Conservation (phyloP, 37 sponge, comb jelly and placozoan species). For the Oopsacas minuta region DNA sequence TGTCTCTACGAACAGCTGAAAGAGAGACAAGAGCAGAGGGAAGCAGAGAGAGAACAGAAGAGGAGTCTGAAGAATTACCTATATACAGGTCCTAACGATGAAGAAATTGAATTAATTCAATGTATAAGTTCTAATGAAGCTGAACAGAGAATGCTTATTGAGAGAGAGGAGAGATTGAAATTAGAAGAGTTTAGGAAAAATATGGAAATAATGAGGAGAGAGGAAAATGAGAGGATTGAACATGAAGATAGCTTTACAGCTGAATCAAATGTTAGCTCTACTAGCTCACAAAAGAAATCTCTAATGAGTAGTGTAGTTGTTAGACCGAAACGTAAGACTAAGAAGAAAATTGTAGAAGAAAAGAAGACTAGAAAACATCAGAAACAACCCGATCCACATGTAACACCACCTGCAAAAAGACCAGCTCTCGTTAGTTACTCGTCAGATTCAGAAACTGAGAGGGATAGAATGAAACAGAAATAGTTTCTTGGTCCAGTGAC, state of each 20-base stretch:
- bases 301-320: neutral
- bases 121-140: neutral
- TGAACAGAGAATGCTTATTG: neutral
- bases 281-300: neutral
- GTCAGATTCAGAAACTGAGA: neutral
- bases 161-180: neutral
- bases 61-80: conserved; percentile 4
- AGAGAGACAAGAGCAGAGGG: neutral
- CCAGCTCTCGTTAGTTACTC: conserved; percentile 2
- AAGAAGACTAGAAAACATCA: neutral
- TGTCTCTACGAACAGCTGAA: conserved; percentile 14
- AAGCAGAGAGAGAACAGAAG: neutral
- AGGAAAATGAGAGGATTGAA: neutral
- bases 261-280: neutral
- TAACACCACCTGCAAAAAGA: neutral
- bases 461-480: neutral
- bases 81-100: neutral
- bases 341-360: neutral
- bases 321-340: neutral
- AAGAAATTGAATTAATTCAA: neutral
- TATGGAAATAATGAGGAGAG: neutral
- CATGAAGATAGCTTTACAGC: neutral
- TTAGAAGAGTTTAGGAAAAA: neutral
- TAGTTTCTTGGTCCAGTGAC: no score
- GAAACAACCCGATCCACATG: neutral